Evolutionary conservation across 2,888 invertebrate genomes (phyloP).

Genomic region (Acanthosoma haemorrhoidale): DNA sequence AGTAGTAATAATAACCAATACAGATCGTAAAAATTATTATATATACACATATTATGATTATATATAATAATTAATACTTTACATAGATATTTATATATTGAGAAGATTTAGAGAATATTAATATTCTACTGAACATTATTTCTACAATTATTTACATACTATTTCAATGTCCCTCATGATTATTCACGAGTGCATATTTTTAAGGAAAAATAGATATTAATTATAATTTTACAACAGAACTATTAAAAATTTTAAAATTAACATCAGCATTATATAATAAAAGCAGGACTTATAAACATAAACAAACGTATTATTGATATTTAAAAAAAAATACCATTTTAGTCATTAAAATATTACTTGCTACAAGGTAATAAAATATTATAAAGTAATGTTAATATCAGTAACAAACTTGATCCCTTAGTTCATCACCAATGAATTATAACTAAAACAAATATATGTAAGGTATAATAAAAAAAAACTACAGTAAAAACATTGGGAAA

Average conservation of each 20-base stretch:
- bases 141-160: constrained; percentile 15
- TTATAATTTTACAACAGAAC: not conserved
- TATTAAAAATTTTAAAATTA: not conserved
- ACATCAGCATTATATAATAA: not conserved
- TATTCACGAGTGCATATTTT: not conserved
- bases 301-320: not conserved
- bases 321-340: not conserved
- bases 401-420: constrained; percentile 7
- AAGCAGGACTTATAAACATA: not conserved
- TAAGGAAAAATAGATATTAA: too few species aligned
- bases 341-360: not conserved
- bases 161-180: not conserved
- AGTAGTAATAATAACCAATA: constrained; percentile 3
- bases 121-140: not conserved
- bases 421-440: constrained; percentile 7
- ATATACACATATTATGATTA: not conserved
- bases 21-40: too few species aligned
- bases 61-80: not conserved
- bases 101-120: not conserved
- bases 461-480: not conserved
- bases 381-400: not conserved
- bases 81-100: not conserved
- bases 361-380: not conserved
- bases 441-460: not conserved
- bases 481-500: too few species aligned